Percentiles rank a stretch among this genome's conserved stretches.
Evolutionary conservation across 2,888 invertebrate species (phyloP).

Genomic region (Chymomyza caudatula): DNA sequence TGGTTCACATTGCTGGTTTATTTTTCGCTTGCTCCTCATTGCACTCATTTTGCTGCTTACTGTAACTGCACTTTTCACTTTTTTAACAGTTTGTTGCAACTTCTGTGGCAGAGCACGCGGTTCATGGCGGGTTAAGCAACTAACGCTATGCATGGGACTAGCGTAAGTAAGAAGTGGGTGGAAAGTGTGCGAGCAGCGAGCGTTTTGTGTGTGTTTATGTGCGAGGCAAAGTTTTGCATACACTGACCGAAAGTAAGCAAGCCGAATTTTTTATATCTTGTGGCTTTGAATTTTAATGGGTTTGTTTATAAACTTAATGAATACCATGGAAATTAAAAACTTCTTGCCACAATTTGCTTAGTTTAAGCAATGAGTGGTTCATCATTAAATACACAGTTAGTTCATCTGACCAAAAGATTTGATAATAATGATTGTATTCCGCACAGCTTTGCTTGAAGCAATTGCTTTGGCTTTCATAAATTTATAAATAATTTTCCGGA

Average conservation of each 20-base stretch:
- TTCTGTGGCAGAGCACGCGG: conserved; percentile 3
- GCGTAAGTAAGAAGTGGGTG: not conserved
- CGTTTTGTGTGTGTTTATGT: not conserved
- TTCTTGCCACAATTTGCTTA: conserved; percentile 22
- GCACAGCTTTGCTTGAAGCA: too few species aligned
- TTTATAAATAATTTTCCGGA: too few species aligned
- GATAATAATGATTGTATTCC: too few species aligned
- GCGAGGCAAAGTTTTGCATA: not conserved
- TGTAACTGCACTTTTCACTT: not conserved
- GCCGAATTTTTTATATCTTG: not conserved
- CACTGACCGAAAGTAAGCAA: conserved; percentile 1
- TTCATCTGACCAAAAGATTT: too few species aligned
- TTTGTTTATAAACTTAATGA: conserved; percentile 62
- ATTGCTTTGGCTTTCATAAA: too few species aligned
- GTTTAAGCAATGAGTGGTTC: not conserved
- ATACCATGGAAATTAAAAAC: conserved; percentile 17
- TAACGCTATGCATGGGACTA: not conserved
- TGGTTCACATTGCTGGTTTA: conserved; percentile 14
- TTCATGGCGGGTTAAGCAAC: not conserved
- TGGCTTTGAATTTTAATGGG: conserved; percentile 51
- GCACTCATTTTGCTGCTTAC: conserved; percentile 26
- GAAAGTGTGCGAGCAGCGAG: not conserved
- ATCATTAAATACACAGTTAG: too few species aligned
- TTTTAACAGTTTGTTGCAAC: conserved; percentile 31
- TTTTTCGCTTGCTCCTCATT: conserved; percentile 49